A percentile compares a stretch with the other conserved stretches of the same genome.
These are phyloP conservation scores for Oscarella lobularis DNA, from an alignment of 37 sponge, comb jelly and placozoan genomes.

Conservation along the genomic window DNA sequence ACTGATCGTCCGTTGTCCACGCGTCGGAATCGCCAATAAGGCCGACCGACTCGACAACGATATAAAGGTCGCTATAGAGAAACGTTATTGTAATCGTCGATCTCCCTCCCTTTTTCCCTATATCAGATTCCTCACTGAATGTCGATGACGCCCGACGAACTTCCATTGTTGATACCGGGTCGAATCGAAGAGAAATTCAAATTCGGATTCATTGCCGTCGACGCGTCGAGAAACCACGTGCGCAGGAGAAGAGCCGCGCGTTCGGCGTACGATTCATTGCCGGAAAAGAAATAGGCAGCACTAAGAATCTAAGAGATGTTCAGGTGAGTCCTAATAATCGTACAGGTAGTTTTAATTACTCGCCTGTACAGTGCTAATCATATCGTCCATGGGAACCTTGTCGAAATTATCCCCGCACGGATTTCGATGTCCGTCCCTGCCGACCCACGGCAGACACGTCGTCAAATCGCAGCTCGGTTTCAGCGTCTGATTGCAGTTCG, in stretches of 20 bases:
- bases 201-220: not conserved
- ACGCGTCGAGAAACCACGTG: not conserved
- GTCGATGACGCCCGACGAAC: not conserved
- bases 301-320: not conserved
- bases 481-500: not conserved
- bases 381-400: not conserved
- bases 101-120: not conserved
- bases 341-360: not conserved
- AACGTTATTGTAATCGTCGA: too few relatives aligned
- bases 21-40: not conserved
- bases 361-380: not conserved
- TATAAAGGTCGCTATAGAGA: not conserved
- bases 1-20: not conserved
- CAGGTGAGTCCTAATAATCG: not conserved
- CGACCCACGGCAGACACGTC: not conserved
- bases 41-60: not conserved
- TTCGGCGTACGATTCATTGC: slow-evolving; percentile 6
- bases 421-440: not conserved
- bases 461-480: not conserved
- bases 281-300: slow-evolving; percentile 8
- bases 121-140: not conserved
- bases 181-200: not conserved
- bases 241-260: not conserved
- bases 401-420: not conserved
- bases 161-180: not conserved